Conservation (phyloP, 2,797 vertebrate genomes). For the Diplodus sargus region DNA sequence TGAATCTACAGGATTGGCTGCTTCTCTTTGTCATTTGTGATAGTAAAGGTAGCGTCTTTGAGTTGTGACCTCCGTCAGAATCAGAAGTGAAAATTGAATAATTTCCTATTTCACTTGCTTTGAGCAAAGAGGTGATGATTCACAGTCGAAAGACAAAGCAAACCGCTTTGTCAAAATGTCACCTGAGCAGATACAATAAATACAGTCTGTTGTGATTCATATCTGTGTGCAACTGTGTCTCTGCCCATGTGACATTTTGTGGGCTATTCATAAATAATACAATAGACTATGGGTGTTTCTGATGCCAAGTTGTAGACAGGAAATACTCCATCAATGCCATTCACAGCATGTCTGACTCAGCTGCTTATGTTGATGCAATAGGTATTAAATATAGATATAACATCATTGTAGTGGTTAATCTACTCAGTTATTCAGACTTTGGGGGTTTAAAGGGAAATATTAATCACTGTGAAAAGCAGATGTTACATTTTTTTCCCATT, state of each 20-base stretch:
- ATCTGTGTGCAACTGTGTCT: not conserved
- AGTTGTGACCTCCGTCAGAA: too few species aligned
- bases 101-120: too few species aligned
- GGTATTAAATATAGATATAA: conserved; percentile 14
- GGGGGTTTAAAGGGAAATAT: not conserved
- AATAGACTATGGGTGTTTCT: conserved; percentile 36
- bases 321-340: conserved; percentile 1
- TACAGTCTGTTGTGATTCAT: not conserved
- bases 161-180: conserved; percentile 8
- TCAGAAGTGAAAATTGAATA: too few species aligned
- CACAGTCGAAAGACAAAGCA: conserved; percentile 1
- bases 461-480: not conserved
- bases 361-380: not conserved
- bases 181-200: not conserved
- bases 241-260: not conserved
- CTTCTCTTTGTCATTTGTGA: too few species aligned
- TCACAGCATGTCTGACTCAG: not conserved
- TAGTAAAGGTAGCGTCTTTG: too few species aligned
- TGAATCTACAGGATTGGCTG: too few species aligned
- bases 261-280: conserved; percentile 31
- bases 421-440: not conserved
- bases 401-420: not conserved
- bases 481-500: too few species aligned
- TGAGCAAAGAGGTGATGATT: too few species aligned
- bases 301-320: conserved; percentile 15